phyloP scores from a whole-genome alignment of 2,888 invertebrate genomes.

The Notodonta ziczac region DNA sequence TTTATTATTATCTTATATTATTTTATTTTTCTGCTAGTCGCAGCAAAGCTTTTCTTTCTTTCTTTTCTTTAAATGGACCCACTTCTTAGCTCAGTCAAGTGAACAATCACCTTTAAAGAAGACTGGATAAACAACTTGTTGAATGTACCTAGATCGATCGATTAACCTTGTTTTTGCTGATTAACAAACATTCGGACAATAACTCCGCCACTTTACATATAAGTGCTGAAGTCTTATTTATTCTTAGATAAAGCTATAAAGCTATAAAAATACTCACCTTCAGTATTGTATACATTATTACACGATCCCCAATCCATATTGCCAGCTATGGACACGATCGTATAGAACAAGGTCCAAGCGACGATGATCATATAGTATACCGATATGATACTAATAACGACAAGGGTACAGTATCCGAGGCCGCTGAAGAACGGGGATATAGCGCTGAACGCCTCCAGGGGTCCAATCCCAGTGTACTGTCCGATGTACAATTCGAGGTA shows the following conservation, averaged over 20 bases:
- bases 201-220: too few species aligned
- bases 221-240: background rate
- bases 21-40: too few species aligned
- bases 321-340: conserved; percentile 87
- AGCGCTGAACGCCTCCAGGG: conserved; percentile 85
- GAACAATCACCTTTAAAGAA: too few species aligned
- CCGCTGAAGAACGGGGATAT: conserved; percentile 87
- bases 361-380: conserved; percentile 93
- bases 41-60: too few species aligned
- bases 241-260: background rate
- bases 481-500: conserved; percentile 91
- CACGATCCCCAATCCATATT: conserved; percentile 89
- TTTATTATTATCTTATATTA: too few species aligned
- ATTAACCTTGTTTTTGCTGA: too few species aligned
- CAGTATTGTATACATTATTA: conserved; percentile 84
- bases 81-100: too few species aligned
- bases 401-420: conserved; percentile 87
- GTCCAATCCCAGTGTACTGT: conserved; percentile 91
- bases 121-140: too few species aligned
- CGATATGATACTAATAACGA: conserved; percentile 88
- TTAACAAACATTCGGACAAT: too few species aligned
- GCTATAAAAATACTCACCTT: conserved; percentile 72
- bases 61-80: too few species aligned
- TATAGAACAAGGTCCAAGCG: conserved; percentile 91
- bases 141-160: too few species aligned